Base-by-base conservation (phyloP, 2,888 invertebrate species). In the Lissonota sp. region DNA sequence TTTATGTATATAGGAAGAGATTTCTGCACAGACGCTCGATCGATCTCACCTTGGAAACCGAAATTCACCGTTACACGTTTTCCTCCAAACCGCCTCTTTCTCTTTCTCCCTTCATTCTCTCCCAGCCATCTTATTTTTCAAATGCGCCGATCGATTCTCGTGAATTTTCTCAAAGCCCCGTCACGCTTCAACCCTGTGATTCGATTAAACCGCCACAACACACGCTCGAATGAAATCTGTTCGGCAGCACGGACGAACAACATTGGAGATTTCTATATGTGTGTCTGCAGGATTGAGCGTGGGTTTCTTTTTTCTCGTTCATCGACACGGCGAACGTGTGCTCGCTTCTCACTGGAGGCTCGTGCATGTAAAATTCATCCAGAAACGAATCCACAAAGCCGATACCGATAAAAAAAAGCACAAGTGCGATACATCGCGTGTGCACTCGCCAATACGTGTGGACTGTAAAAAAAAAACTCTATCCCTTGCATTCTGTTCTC, bases 301-400 rank as follows among this genome's bases (percentile, higher is more conserved):
- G 26, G 26, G 26, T 14, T 12, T 49, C 7, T 16, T 7, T 12
- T 5, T 40, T 44, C 26, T 7, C 12, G 10, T 63, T 14, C 44
- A 37, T 39, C 46, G 69, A 57, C 8, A 55, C 16, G 8, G 6
- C 7, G 69, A 39, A 40, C 51, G 62, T 14, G 8, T 10, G 40
- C n/a, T 8, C 10, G 16, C 8, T 10, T 8, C 42, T 51, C 58
- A 42, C 58, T 10, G 44, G 26, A 57, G 67, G 7, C 63, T 74
- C 86, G 75, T 79, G 82, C 83, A 87, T 87, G 86, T 84, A 86
- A 87, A 86, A 88, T 89, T 87, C 85, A 87, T 84, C 84, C 49
- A 26, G 83, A 87, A 85, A 85, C 86, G 86, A 87, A 86, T 87
- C 84, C 85, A 53, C 66, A 46, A 69, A 63, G 53, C 76, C 53